These are phyloP conservation scores for Clitarchus hookeri DNA, from an alignment of 2,888 invertebrate genomes.

Conservation along the genomic window DNA sequence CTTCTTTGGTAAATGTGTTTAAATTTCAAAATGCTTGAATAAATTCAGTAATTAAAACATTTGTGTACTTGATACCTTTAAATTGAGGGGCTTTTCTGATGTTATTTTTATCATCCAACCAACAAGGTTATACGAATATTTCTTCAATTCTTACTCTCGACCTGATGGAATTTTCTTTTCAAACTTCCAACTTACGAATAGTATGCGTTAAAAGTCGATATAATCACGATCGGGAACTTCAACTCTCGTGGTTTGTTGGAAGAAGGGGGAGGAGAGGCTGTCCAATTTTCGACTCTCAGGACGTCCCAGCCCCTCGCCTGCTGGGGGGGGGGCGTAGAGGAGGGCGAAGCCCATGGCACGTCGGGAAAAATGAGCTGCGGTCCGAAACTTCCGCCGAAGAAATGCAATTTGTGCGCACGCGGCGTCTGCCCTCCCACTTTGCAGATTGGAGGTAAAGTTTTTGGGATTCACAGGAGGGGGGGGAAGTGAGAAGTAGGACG, in stretches of 20 bases:
- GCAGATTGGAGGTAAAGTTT: not conserved
- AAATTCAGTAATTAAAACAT: no score
- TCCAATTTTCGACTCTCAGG: conserved; percentile 10
- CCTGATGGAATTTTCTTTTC: not conserved
- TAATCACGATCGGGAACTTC: not conserved
- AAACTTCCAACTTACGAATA: not conserved
- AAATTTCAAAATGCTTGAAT: no score
- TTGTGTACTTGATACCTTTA: no score
- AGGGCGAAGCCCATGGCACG: not conserved
- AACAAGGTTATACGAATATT: no score
- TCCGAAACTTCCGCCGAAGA: conserved; percentile 9
- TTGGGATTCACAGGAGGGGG: not conserved
- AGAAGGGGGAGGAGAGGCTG: not conserved
- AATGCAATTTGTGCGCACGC: not conserved
- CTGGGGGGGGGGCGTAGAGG: no score
- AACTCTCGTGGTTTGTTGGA: not conserved
- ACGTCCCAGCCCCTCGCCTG: not conserved
- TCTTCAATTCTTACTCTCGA: not conserved
- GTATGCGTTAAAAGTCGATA: not conserved
- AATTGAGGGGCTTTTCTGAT: no score
- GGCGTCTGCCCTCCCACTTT: not conserved
- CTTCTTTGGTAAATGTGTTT: no score
- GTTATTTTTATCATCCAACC: no score
- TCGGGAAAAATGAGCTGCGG: conserved; percentile 4
- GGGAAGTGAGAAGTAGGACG: not conserved